Evolutionary conservation across 2,888 invertebrate species (phyloP).

Genomic region (Germaria angustata): DNA sequence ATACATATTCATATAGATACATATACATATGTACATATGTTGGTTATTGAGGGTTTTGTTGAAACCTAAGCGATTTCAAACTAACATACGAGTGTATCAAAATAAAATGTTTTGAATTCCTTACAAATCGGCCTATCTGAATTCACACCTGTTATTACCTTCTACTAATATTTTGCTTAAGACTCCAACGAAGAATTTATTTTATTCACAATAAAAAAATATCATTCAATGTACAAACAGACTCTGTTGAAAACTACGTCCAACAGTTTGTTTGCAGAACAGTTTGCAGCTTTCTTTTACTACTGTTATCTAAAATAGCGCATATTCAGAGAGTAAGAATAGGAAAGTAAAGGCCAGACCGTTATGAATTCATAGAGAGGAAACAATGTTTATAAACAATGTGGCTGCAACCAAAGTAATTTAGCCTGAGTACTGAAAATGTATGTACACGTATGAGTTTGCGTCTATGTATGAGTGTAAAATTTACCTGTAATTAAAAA

Average conservation of each 20-base stretch:
- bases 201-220: background rate
- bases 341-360: background rate
- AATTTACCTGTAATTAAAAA: slow-evolving; percentile 57
- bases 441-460: background rate
- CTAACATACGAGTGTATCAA: too few relatives aligned
- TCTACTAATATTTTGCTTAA: too few relatives aligned
- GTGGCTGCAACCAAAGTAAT: background rate
- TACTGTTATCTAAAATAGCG: slow-evolving; percentile 14
- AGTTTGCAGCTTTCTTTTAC: background rate
- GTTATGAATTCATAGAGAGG: background rate
- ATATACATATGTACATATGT: too few relatives aligned
- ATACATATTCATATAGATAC: too few relatives aligned
- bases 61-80: too few relatives aligned
- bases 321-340: slow-evolving; percentile 24
- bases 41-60: too few relatives aligned
- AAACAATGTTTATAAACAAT: slow-evolving; percentile 39
- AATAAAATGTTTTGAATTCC: too few relatives aligned
- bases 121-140: too few relatives aligned
- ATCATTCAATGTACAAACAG: background rate
- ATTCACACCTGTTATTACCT: too few relatives aligned
- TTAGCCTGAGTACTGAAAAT: background rate
- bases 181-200: too few relatives aligned
- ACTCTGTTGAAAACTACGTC: slow-evolving; percentile 37
- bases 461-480: background rate
- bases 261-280: slow-evolving; percentile 66